phyloP scores from a whole-genome alignment of 1,140 invertebrate genomes.

The Eciton burchellii region DNA sequence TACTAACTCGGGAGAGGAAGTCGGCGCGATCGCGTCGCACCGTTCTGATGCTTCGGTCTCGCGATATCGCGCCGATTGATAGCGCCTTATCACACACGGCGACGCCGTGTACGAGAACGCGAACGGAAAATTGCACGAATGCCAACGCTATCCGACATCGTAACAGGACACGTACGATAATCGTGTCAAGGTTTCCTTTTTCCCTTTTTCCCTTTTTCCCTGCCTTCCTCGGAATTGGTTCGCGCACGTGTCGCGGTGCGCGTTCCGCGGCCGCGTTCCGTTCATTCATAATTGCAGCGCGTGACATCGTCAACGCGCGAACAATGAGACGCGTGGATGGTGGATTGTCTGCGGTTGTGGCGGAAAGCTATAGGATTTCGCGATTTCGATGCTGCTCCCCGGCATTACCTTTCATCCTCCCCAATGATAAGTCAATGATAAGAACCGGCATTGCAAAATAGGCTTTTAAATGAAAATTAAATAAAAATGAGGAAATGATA shows the following conservation, averaged over 20 bases:
- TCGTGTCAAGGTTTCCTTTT: not conserved
- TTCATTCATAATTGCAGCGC: conserved; percentile 71
- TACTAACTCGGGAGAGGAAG: not conserved
- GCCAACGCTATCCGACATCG: conserved; percentile 35
- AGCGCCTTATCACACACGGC: conserved; percentile 35
- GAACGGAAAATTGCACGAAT: not conserved
- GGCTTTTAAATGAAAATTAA: too few relatives aligned
- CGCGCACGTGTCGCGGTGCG: conserved; percentile 31
- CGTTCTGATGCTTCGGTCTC: conserved; percentile 19
- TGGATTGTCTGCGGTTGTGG: conserved; percentile 64
- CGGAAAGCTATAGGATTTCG: conserved; percentile 78
- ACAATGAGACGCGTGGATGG: conserved; percentile 69
- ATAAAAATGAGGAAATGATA: too few relatives aligned
- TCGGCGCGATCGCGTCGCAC: not conserved
- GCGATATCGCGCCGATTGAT: conserved; percentile 42
- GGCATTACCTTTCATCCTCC: too few relatives aligned
- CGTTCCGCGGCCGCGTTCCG: conserved; percentile 52
- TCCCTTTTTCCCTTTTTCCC: not conserved
- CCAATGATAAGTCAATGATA: too few relatives aligned
- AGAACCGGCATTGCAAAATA: too few relatives aligned
- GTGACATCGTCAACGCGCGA: conserved; percentile 37
- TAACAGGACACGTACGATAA: conserved; percentile 36
- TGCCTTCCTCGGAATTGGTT: not conserved
- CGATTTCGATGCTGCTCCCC: too few relatives aligned
- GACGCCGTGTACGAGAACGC: not conserved